These are phyloP conservation scores for Micromussa lordhowensis DNA, from an alignment of 92 coral and sea anemone species.

Conservation along the genomic window DNA sequence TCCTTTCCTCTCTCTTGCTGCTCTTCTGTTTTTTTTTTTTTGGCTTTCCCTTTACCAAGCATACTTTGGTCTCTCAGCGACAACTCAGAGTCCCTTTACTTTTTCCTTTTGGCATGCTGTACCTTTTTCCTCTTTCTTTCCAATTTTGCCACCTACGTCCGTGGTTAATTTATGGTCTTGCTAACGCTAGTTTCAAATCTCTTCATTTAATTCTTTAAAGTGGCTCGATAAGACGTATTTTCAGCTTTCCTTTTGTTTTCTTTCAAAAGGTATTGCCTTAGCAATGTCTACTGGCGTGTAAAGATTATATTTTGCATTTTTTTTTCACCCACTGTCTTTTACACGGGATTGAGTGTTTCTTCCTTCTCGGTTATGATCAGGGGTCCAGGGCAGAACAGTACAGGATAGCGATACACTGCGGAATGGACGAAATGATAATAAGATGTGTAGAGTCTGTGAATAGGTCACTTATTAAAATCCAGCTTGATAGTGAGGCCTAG, in stretches of 20 bases:
- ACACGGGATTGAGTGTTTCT: neutral
- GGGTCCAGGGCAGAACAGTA: too few relatives aligned
- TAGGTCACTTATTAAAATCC: too few relatives aligned
- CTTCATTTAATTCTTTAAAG: neutral
- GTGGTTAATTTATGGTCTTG: too few relatives aligned
- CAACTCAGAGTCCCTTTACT: neutral
- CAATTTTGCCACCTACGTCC: neutral
- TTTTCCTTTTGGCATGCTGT: neutral
- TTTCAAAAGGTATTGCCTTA: neutral
- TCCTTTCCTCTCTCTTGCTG: slow-evolving; percentile 12
- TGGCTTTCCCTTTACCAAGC: neutral
- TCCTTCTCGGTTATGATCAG: neutral
- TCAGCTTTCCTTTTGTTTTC: neutral
- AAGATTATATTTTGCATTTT: neutral
- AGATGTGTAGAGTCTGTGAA: too few relatives aligned
- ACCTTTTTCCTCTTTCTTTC: neutral
- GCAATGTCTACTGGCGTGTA: neutral
- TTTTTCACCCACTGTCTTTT: neutral
- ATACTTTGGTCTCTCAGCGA: neutral
- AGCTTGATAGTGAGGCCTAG: too few relatives aligned
- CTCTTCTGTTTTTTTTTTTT: slow-evolving; percentile 1
- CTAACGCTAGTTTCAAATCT: neutral
- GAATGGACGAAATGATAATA: neutral
- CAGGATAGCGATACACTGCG: neutral
- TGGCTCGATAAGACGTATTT: neutral